These are phyloP conservation scores for Gouania willdenowi DNA, from an alignment of 2,797 vertebrate genomes.

Conservation along the genomic window DNA sequence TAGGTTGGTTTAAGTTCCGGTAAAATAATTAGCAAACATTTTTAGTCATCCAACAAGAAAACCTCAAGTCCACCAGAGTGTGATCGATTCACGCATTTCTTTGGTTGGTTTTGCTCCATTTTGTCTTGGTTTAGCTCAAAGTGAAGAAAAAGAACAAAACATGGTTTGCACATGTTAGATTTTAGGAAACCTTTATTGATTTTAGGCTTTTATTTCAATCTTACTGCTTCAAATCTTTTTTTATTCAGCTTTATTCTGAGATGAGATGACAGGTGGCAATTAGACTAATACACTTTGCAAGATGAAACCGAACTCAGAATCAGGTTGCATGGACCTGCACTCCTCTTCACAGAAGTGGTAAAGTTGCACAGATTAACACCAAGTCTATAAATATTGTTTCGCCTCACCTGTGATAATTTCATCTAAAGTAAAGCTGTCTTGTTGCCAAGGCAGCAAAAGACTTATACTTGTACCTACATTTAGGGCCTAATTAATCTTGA, in stretches of 20 bases:
- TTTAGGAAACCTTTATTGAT: conserved; percentile 34
- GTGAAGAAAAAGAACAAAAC: conserved; percentile 5
- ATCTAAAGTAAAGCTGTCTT: conserved; percentile 12
- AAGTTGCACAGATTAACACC: conserved; percentile 22
- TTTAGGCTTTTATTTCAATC: conserved; percentile 28
- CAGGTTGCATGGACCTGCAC: conserved; percentile 35
- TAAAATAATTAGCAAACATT: background rate
- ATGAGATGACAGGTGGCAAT: conserved; percentile 47
- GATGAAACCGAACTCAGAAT: too few species aligned
- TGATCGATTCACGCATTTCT: background rate
- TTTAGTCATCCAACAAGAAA: background rate
- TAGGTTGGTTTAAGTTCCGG: conserved; percentile 1
- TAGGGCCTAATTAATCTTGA: conserved; percentile 16
- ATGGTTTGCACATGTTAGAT: conserved; percentile 19
- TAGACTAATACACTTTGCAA: conserved; percentile 34
- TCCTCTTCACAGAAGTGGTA: conserved; percentile 20
- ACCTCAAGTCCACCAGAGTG: background rate
- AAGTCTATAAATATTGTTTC: conserved; percentile 21
- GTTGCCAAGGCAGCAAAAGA: conserved; percentile 37
- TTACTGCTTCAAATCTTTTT: conserved; percentile 46
- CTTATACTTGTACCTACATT: conserved; percentile 11
- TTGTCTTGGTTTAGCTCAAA: too few species aligned
- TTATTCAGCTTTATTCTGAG: conserved; percentile 34
- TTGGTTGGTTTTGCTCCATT: too few species aligned
- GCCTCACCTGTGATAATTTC: conserved; percentile 10